Evolutionary conservation across 64 coral and sea anemone genomes (phyloP).

Genomic region (Porites australiensis): DNA sequence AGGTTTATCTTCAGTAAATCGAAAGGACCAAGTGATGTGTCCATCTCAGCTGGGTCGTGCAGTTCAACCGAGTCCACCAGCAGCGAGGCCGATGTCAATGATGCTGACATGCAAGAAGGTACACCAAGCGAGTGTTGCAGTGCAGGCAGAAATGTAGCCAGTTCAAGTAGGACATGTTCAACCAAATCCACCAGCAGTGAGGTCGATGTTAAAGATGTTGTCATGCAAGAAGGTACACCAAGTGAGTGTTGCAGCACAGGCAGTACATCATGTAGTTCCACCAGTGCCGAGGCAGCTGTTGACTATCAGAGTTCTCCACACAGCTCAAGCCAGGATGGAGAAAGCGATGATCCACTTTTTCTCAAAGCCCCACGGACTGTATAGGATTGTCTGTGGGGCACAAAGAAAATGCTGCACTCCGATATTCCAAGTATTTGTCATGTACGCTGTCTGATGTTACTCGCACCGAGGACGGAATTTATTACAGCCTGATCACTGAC

Average conservation of each 20-base stretch:
- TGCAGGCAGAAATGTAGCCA: conserved; percentile 40
- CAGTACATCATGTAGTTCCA: conserved; percentile 62
- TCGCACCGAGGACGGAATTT: conserved; percentile 36
- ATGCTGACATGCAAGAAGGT: neutral
- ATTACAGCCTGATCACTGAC: conserved; percentile 64
- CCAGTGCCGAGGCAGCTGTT: conserved; percentile 61
- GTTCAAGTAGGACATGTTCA: conserved; percentile 58
- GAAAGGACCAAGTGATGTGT: conserved; percentile 54
- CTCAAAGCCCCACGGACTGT: conserved; percentile 65
- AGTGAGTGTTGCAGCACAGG: conserved; percentile 60
- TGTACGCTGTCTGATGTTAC: conserved; percentile 41
- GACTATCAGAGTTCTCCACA: conserved; percentile 65
- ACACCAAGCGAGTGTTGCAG: conserved; percentile 55
- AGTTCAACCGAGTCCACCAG: conserved; percentile 2
- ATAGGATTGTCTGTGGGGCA: conserved; percentile 67
- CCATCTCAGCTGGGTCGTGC: conserved; percentile 49
- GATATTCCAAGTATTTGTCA: conserved; percentile 70
- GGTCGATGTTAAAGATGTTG: conserved; percentile 48
- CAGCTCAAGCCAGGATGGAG: conserved; percentile 59
- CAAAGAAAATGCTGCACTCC: conserved; percentile 47
- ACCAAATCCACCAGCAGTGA: conserved; percentile 55
- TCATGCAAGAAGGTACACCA: conserved; percentile 57
- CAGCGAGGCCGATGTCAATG: too few species aligned
- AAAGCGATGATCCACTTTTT: conserved; percentile 69
- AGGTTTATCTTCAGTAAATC: conserved; percentile 53